phyloP scores from a whole-genome alignment of 2,888 invertebrate genomes.

The Nomada lathburiana region DNA sequence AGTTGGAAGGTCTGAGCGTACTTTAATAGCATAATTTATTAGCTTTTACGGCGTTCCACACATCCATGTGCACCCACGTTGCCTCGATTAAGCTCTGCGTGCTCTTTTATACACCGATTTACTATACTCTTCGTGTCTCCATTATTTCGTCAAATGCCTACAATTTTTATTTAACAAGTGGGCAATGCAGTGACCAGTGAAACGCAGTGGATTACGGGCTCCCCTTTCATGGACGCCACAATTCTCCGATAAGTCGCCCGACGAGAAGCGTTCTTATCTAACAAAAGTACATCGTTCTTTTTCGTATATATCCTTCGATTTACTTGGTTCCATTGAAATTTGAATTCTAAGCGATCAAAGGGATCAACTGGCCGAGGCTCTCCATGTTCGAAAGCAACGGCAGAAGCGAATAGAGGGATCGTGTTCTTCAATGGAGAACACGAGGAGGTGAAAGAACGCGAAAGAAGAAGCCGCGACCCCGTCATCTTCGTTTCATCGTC shows the following conservation, averaged over 20 bases:
- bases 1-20: no score
- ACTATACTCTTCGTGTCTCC: no score
- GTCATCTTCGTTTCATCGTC: conserved; percentile 7
- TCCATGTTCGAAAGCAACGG: conserved; percentile 25
- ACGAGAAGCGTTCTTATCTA: conserved; percentile 16
- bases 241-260: conserved; percentile 26
- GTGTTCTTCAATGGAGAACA: conserved; percentile 49
- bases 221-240: conserved; percentile 10
- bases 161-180: no score
- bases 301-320: conserved; percentile 36
- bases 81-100: no score
- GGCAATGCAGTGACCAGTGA: background rate
- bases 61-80: no score
- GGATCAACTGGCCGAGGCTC: conserved; percentile 43
- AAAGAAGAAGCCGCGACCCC: conserved; percentile 25
- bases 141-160: no score
- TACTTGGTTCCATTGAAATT: conserved; percentile 49
- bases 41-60: no score
- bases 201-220: background rate
- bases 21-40: no score
- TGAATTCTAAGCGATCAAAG: conserved; percentile 56
- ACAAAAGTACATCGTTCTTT: conserved; percentile 14
- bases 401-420: conserved; percentile 44
- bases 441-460: conserved; percentile 20
- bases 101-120: no score